Conservation (phyloP, 2,113 vertebrate species). For the Aegithalos caudatus region DNA sequence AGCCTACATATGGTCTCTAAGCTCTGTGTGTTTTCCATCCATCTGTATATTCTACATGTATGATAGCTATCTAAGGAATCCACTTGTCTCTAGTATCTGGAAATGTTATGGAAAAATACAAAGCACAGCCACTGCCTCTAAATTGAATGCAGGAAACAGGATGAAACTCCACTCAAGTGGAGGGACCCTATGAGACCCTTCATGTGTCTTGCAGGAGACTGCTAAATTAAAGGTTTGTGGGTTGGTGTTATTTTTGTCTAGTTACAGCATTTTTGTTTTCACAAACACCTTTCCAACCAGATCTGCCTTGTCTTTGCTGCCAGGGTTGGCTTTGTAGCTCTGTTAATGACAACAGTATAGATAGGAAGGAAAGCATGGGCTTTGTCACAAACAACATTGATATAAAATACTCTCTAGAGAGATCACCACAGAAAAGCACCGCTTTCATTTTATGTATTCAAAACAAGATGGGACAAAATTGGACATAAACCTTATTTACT, state of each 20-base stretch:
- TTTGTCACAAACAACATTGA: neutral
- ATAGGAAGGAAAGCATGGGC: neutral
- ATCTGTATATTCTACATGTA: neutral
- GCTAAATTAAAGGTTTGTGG: neutral
- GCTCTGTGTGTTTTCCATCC: neutral
- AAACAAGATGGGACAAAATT: neutral
- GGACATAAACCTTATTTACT: neutral
- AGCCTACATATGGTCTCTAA: neutral
- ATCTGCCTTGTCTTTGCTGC: neutral
- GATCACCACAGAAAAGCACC: neutral
- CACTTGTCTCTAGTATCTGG: neutral
- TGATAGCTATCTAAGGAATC: neutral
- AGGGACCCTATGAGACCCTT: neutral
- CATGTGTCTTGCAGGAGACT: neutral
- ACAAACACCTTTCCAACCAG: neutral
- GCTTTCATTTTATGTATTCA: neutral
- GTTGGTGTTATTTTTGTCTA: neutral
- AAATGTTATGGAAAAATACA: neutral
- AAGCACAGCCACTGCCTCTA: neutral
- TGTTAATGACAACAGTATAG: neutral
- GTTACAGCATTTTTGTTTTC: neutral
- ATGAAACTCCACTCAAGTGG: neutral
- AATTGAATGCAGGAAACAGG: neutral
- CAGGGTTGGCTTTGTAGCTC: neutral
- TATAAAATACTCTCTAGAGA: neutral